These are phyloP conservation scores for Botrylloides violaceus DNA, from an alignment of 23 tunicate genomes.

Conservation along the genomic window DNA sequence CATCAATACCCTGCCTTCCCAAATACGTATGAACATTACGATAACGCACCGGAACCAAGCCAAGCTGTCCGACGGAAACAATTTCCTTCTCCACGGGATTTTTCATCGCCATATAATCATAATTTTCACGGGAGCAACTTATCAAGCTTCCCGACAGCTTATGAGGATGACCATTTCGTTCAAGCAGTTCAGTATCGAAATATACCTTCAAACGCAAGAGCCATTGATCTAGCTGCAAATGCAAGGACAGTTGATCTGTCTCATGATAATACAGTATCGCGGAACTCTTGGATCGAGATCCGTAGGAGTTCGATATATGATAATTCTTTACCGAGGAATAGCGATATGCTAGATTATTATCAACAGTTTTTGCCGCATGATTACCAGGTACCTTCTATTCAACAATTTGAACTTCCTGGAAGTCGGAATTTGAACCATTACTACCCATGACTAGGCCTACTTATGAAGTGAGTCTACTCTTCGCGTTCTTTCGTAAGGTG, in stretches of 20 bases:
- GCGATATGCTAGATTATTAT: conserved; percentile 68
- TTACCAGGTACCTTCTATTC: conserved; percentile 23
- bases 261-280: conserved; percentile 4
- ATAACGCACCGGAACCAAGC: conserved; percentile 4
- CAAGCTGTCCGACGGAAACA: background rate
- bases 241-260: conserved; percentile 24
- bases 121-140: background rate
- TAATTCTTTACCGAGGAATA: conserved; percentile 69
- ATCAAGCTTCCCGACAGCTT: background rate
- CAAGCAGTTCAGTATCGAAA: conserved; percentile 9
- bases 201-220: conserved; percentile 8
- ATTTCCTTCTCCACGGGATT: conserved; percentile 1
- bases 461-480: too few relatives aligned
- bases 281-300: conserved; percentile 21
- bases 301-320: conserved; percentile 70
- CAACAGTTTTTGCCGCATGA: conserved; percentile 42
- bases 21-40: conserved; percentile 16
- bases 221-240: conserved; percentile 10
- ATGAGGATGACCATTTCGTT: conserved; percentile 11
- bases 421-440: conserved; percentile 77
- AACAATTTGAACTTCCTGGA: conserved; percentile 70
- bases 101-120: background rate
- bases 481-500: too few relatives aligned
- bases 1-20: conserved; percentile 2
- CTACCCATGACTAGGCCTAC: conserved; percentile 21